A percentile compares a stretch with the other conserved stretches of the same genome.
These are phyloP conservation scores for Xiphophorus couchianus DNA, from an alignment of 2,113 vertebrate genomes.

Conservation along the genomic window DNA sequence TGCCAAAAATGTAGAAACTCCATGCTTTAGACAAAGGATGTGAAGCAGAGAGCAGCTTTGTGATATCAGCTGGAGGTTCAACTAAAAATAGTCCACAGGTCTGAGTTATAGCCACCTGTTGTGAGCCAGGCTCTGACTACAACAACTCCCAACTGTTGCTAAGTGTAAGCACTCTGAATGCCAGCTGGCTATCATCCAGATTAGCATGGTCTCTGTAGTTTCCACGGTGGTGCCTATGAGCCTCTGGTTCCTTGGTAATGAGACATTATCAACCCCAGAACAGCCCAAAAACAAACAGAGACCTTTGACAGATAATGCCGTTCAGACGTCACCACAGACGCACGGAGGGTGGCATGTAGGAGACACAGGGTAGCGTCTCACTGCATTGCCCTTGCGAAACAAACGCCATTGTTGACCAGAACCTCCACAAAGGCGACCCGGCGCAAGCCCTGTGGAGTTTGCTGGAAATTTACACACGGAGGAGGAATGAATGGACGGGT, in stretches of 20 bases:
- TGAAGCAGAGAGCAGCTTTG: slow-evolving; percentile 17
- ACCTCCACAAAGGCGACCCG: slow-evolving; percentile 55
- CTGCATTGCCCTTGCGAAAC: slow-evolving; percentile 58
- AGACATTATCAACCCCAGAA: slow-evolving; percentile 71
- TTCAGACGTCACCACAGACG: slow-evolving; percentile 76
- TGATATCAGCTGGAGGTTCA: slow-evolving; percentile 32
- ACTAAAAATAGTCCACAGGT: slow-evolving; percentile 66
- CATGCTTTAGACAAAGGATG: slow-evolving; percentile 9
- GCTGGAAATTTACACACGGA: slow-evolving; percentile 58
- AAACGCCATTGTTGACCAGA: slow-evolving; percentile 67
- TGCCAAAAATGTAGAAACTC: too few species aligned
- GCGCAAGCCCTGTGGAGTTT: slow-evolving; percentile 46
- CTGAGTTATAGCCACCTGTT: slow-evolving; percentile 41
- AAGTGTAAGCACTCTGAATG: slow-evolving; percentile 16
- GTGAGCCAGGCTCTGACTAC: slow-evolving; percentile 20
- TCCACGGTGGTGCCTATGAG: slow-evolving; percentile 53
- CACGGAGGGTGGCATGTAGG: slow-evolving; percentile 64
- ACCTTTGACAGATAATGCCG: slow-evolving; percentile 73
- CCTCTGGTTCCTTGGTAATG: slow-evolving; percentile 66
- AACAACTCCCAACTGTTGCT: slow-evolving; percentile 21
- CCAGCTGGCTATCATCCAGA: slow-evolving; percentile 60
- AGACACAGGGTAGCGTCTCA: slow-evolving; percentile 61
- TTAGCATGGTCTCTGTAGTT: slow-evolving; percentile 51
- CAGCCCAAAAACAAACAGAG: slow-evolving; percentile 78
- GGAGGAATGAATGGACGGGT: slow-evolving; percentile 45